A percentile compares a stretch with the other conserved stretches of the same genome.
phyloP scores from a whole-genome alignment of 2,797 vertebrate species.

The Sebastes trivittatus region DNA sequence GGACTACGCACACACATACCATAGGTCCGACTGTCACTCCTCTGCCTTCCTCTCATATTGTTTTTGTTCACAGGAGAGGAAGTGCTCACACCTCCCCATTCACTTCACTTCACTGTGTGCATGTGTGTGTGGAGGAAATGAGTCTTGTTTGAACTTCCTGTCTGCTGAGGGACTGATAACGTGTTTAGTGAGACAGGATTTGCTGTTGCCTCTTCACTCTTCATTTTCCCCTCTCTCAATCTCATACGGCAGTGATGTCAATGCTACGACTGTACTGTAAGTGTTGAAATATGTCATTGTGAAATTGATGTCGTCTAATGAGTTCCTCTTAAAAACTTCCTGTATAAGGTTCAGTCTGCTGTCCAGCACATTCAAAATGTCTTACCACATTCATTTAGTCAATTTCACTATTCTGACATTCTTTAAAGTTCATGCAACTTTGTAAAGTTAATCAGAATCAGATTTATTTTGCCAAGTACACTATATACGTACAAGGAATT shows the following conservation, averaged over 20 bases:
- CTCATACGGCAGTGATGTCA: background rate
- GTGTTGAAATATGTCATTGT: background rate
- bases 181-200: conserved; percentile 26
- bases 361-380: background rate
- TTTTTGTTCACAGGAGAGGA: conserved; percentile 50
- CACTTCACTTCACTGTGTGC: conserved; percentile 15
- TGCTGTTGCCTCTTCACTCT: conserved; percentile 3
- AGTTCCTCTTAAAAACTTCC: background rate
- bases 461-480: background rate
- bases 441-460: background rate
- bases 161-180: conserved; percentile 39
- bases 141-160: conserved; percentile 62
- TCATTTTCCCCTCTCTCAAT: background rate
- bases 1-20: background rate
- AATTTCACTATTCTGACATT: background rate
- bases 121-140: conserved; percentile 45
- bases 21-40: background rate
- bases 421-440: background rate
- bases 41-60: conserved; percentile 29
- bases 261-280: background rate
- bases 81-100: conserved; percentile 33
- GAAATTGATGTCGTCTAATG: background rate
- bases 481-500: background rate
- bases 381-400: background rate
- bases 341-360: background rate